Evolutionary conservation across 2,797 vertebrate genomes (phyloP), one percentile per base, ranked within the genome.

Genomic region (Buphagus erythrorhynchus): DNA sequence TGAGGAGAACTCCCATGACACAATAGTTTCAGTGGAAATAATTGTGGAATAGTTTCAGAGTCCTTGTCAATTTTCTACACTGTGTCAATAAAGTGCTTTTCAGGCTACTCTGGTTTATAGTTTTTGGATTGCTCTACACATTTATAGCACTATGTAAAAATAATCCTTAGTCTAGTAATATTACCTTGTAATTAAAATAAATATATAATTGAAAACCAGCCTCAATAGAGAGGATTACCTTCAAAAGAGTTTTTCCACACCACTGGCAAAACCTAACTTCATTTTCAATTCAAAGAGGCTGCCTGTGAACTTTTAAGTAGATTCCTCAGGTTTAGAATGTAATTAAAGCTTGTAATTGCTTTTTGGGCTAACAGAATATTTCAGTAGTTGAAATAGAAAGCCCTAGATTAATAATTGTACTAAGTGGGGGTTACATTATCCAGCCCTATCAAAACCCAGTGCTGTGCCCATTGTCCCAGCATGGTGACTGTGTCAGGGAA

Each of bases 11-110:
- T 85, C 55, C 36, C 25, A n/a, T 24, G 76, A 29, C 59, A 48
- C 4, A 21, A 6, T 10, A 68, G 3, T 54, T 88, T 74, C 73
- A 74, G 31, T 28, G 59, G 45, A 74, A 93, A 71, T 40, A 40
- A 40, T 40, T 40, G 38, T 40, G 38, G 38, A 40, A 40, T 40
- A 40, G 38, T 40, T 75, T 77, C 48, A 21, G 36, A 33, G 29
- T 15, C 21, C 36, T 91, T 52, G 59, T 20, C 29, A 59, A 35
- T 38, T 90, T 61, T 29, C 38, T 58, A 19, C 14, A 13, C 24
- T 29, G 6, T 38, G 40, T 48, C 73, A 76, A 48, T 88, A 80
- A 79, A 73, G 48, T 71, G n/a, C 8, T 84, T 88, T 88, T 83
- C 16, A 38, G 36, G 40, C 35, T 65, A 21, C 42, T 77, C 36